Evolutionary conservation across 2,113 vertebrate genomes (phyloP), one percentile per base, ranked within the genome.

Genomic region (Naja naja): DNA sequence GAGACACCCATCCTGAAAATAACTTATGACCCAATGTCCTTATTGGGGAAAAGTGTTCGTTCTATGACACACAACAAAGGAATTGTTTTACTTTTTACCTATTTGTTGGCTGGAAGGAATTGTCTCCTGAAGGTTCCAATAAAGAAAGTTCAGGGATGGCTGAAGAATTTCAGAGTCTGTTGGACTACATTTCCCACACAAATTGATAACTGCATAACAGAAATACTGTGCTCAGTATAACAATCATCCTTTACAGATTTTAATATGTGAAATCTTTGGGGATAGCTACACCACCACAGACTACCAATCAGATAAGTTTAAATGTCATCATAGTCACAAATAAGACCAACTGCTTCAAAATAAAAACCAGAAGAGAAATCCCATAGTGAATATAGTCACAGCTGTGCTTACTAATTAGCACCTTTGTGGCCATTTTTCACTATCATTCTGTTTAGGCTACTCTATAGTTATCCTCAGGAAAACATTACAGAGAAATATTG

Each of bases 81-180:
- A 81, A 43, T 43, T 81, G 7, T 89, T 92, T 58, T 55, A 55
- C 87, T 64, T 64, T 96, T 97, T 94, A 99, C 99, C 99, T 98
- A 97, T 98, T 96, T 98, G 98, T 90, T 98, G 97, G 95, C 98
- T 98, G 96, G 96, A 97, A 64, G 96, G 91, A 30, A 98, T 97
- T 89, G 98, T 98, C 94, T 98, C 97, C 85, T 97, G 97, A 95
- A 99, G 98, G 97, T 96, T 98, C 97, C 98, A 98, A 94, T 99
- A 98, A 64, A 99, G 96, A 96, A 98, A 99, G 96, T 98, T 99
- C 95, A 99, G 96, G 94, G 98, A 98, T 43, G 98, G 98, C 85
- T 98, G 97, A 90, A 99, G 98, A 93, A 98, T 96, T 87, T 98
- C 98, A 85, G 95, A 94, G 53, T 98, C 96, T 4, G 85, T 91